Base-by-base conservation (phyloP, 2,888 invertebrate species). In the Acanthosepion lycidas region DNA sequence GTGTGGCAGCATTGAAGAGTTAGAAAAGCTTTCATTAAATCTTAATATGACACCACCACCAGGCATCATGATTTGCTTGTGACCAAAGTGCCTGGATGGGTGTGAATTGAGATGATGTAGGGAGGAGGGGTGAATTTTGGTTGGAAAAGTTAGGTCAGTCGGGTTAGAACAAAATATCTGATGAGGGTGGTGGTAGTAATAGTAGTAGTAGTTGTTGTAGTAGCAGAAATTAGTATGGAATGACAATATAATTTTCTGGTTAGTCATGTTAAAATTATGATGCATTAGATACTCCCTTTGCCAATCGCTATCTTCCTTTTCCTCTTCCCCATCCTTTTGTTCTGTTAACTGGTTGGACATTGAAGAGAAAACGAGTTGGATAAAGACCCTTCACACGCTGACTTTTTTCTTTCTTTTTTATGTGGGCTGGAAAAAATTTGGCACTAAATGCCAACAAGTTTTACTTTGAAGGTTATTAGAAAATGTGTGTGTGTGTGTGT, bases 301-400 rank as follows among this genome's bases (percentile, higher is more conserved):
- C 78, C n/a, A 78, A 18, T n/a, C 33, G n/a, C 15, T 33, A n/a
- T 33, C 12, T 78, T 33, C n/a, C 9, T n/a, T 78, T 78, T 8
- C n/a, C n/a, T 78, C n/a, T 15, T 33, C 78, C 78, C 12, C 18
- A 9, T n/a, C n/a, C n/a, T 15, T 4, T 15, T 18, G 9, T n/a
- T 78, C 4, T 78, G 78, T 78, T 78, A 78, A 78, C 78, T n/a
- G 9, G 9, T 78, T 78, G 78, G 78, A 78, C 78, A 78, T 78
- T 78, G 78, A 78, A 78, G 78, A 78, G n/a, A 78, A n/a, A 78
- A 78, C n/a, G n/a, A 78, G n/a, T 78, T 78, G n/a, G 78, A 78
- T 42, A 78, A 78, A 78, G 78, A 15, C n/a, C 78, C 12, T n/a
- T 78, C 78, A n/a, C n/a, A 28, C 28, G 6, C 28, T 28, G 8